Evolutionary conservation across 1,140 invertebrate species (phyloP), one percentile per base, ranked within the genome.

Genomic region (Aleiodes sp.): DNA sequence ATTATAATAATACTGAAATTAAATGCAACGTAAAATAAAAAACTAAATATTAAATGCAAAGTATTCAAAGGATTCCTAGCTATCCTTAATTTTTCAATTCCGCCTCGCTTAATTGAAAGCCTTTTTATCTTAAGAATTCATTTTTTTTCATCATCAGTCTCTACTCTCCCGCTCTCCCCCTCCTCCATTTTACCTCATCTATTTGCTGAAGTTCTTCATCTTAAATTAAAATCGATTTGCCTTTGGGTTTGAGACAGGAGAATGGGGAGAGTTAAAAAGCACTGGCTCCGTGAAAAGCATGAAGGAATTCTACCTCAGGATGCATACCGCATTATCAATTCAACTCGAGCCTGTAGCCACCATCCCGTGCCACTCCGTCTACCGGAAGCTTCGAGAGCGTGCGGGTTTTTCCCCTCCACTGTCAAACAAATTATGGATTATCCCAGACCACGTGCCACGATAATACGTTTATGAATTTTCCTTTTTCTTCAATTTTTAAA

Each of bases 141-240:
- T n/a, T n/a, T n/a, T n/a, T 28, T 12, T 41, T 41, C 19, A 39
- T 10, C n/a, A 37, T 37, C 35, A n/a, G 10, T 35, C 31, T 35
- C 33, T 12, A 62, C 60, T 29, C 14, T 29, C 28, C 31, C 3
- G 9, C 8, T 7, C 35, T n/a, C 1, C 35, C 28, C 24, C 4
- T 35, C 52, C 28, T 57, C 24, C 19, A n/a, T 37, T n/a, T 24
- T 43, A 14, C 21, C 29, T 66, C 46, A 57, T 66, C 31, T 21
- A 21, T 12, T 26, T 10, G 7, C 29, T 28, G 31, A 37, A 35
- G 46, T 65, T 65, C 63, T 39, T 57, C 46, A 57, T 66, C 64
- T 66, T 66, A 66, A 66, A 66, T 66, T 66, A 66, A 66, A 66
- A 57, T 66, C 46, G 46, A 66, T 66, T 57, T 59, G 19, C 46